Evolutionary conservation across 2,888 invertebrate genomes (phyloP), one percentile per base, ranked within the genome.

Genomic region (Pimpla rufipes): DNA sequence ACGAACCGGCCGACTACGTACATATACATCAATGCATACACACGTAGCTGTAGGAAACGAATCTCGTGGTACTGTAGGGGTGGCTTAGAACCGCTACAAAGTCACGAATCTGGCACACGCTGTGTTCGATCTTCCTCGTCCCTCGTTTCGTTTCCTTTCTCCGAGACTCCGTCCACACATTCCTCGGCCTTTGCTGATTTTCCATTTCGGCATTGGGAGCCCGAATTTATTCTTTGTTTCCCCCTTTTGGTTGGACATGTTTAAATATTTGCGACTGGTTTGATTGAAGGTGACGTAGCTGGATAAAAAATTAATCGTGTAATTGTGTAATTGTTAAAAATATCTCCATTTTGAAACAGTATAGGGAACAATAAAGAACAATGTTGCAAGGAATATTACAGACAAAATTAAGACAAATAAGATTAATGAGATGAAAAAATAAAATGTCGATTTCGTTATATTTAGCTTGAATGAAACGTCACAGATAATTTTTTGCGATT

Each of bases 11-110:
- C 47, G 29, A 29, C 16, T 42, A 68, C n/a, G 47, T 47, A 62
- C 23, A 11, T 21, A 10, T 47, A 18, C 37, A 62, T 18, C 50
- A 21, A 23, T 23, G 11, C 13, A 62, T 16, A 18, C 37, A 37
- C 35, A 40, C n/a, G 47, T 18, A 18, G 59, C 35, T 13, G 37
- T 37, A 37, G 62, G 16, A 18, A 40, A 21, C 55, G 40, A n/a
- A 55, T 40, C 70, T 23, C 52, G 21, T 40, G 21, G 37, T 40
- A 52, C 55, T n/a, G 40, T 0, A 29, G 55, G 40, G 55, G 21
- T 57, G 55, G 21, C 57, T 62, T 16, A 23, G 71, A n/a, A 23
- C 40, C 57, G 55, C 23, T 42, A 42, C 55, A 71, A 55, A 42
- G 40, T 71, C 57, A n/a, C 10, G 23, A 23, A 57, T 71, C 57